Conservation (phyloP, 2,113 vertebrate genomes). For the Anolis sagrei region DNA sequence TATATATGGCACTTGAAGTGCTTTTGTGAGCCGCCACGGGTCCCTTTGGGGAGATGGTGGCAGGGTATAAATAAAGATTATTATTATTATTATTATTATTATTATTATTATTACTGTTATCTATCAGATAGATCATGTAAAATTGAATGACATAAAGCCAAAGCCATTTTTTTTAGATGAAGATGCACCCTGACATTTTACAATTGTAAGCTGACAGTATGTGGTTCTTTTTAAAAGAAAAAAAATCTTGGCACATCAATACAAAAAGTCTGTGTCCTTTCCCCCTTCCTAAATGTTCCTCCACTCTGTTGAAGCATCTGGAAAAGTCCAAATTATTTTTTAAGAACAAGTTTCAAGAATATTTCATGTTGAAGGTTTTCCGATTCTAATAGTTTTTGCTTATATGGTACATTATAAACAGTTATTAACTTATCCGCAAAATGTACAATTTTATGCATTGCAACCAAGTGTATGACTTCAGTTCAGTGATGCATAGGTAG, state of each 20-base stretch:
- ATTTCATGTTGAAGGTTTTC: no score
- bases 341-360: neutral
- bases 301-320: neutral
- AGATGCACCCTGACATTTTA: neutral
- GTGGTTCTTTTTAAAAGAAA: neutral
- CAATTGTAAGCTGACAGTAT: neutral
- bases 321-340: neutral
- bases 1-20: no score
- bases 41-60: no score
- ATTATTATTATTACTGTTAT: no score
- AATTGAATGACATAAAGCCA: no score
- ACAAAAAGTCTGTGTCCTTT: neutral
- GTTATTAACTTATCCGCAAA: neutral
- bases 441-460: neutral
- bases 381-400: neutral
- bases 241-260: neutral
- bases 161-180: neutral
- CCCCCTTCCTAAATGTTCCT: neutral
- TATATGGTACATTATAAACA: neutral
- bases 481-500: neutral
- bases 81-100: no score
- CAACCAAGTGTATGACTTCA: neutral
- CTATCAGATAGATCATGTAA: neutral
- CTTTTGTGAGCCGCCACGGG: no score
- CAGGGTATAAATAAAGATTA: no score